Evolutionary conservation across 2,797 vertebrate species (phyloP), one percentile per base, ranked within the genome.

Genomic region (Brachyrhaphis roseni): DNA sequence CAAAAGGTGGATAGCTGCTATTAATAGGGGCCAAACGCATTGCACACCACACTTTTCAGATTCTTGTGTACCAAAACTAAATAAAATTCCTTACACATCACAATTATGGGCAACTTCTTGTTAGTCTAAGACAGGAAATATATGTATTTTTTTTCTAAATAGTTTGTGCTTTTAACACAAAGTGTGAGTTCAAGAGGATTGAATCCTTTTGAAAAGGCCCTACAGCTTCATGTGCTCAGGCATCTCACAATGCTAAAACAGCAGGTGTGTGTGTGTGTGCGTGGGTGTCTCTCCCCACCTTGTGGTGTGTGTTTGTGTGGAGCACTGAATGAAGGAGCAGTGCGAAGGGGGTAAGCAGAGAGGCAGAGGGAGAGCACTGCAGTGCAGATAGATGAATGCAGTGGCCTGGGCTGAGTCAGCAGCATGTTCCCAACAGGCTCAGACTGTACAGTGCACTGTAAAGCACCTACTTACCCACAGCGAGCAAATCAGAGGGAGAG

Each of bases 311-410:
- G 84, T 75, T 82, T 89, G 68, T 86, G 89, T 90, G 88, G 85
- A 26, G 88, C 89, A 89, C 90, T 85, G 88, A 93, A 77, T 80
- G 62, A 86, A 84, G 66, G 81, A 89, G 84, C 75, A 36, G 70
- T 51, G 64, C 31, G 46, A 51, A 45, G 53, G 72, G 76, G 77
- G 82, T 45, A 77, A 81, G 84, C 83, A 82, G 88, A 93, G 88
- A 90, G 68, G 18, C 18, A 23, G 6, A 31, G 62, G 66, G 68
- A 45, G 91, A 93, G 92, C 92, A 94, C 95, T 96, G 95, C 95
- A 95, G 93, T 95, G 95, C 95, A 95, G 95, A 94, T 94, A 93
- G 91, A 94, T 93, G 93, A 93, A 94, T 95, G 94, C 95, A 95
- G 94, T 91, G 92, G 93, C 90, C 91, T 85, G 82, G 92, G 92